These are phyloP conservation scores for Austrofundulus limnaeus DNA, from an alignment of 2,113 vertebrate genomes.

Conservation along the genomic window DNA sequence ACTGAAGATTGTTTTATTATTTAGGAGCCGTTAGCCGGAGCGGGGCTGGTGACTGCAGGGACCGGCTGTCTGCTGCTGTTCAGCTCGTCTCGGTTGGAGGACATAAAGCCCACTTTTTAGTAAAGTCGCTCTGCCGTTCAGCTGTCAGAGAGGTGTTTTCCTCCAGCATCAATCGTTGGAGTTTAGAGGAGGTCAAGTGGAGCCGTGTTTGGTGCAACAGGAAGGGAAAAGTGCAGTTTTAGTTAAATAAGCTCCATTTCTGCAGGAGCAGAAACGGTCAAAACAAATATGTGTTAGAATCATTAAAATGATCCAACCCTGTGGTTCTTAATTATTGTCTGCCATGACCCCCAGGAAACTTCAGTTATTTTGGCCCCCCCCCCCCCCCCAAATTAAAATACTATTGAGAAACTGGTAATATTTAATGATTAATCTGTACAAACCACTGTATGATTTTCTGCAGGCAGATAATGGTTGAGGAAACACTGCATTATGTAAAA, in stretches of 20 bases:
- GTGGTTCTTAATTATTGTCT: too few species aligned
- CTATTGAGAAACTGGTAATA: too few species aligned
- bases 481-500: too few species aligned
- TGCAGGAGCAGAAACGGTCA: background rate
- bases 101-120: slow-evolving; percentile 31
- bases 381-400: too few species aligned
- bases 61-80: slow-evolving; percentile 16
- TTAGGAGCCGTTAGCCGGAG: slow-evolving; percentile 39
- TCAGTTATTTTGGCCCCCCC: too few species aligned
- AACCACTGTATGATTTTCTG: too few species aligned
- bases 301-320: too few species aligned
- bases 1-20: slow-evolving; percentile 53
- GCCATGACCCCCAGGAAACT: too few species aligned
- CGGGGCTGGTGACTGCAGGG: slow-evolving; percentile 26
- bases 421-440: too few species aligned
- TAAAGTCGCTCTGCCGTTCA: slow-evolving; percentile 28
- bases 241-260: slow-evolving; percentile 39
- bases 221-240: slow-evolving; percentile 58
- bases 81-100: slow-evolving; percentile 40
- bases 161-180: slow-evolving; percentile 58
- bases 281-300: background rate
- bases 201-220: slow-evolving; percentile 37
- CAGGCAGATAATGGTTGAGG: too few species aligned
- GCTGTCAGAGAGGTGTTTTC: slow-evolving; percentile 39
- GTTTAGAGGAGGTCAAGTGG: slow-evolving; percentile 61